Evolutionary conservation across 2,888 invertebrate species (phyloP).

Genomic region (Stenchaetothrips biformis): DNA sequence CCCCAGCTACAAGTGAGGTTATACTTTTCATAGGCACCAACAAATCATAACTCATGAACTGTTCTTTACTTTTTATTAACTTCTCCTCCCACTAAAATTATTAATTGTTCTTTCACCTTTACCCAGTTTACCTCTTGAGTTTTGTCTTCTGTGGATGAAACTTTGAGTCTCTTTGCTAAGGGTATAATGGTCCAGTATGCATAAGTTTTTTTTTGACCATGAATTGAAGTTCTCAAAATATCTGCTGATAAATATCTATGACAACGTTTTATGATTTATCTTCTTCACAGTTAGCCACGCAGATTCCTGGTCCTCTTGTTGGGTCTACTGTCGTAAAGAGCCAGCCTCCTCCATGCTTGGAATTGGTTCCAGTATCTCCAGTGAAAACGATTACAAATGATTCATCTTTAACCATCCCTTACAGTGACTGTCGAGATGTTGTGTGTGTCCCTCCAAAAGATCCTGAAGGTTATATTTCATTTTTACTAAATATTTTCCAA

Average conservation of each 20-base stretch:
- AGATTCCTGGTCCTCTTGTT: background rate
- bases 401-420: background rate
- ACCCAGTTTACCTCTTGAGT: background rate
- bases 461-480: conserved; percentile 12
- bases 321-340: background rate
- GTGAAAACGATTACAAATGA: background rate
- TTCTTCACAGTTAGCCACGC: background rate
- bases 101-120: background rate
- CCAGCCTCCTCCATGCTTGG: background rate
- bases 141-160: background rate
- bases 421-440: background rate
- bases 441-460: background rate
- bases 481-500: background rate
- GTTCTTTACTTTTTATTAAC: background rate
- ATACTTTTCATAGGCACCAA: no score
- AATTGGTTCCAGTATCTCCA: background rate
- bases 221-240: background rate
- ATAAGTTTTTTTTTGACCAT: background rate
- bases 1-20: no score
- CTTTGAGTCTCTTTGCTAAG: no score
- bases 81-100: background rate
- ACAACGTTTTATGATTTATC: background rate
- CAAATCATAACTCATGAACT: no score
- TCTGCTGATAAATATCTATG: background rate
- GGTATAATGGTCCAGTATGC: background rate